These are phyloP conservation scores for Hycleus cichorii DNA, from an alignment of 1,140 invertebrate species.

Conservation along the genomic window DNA sequence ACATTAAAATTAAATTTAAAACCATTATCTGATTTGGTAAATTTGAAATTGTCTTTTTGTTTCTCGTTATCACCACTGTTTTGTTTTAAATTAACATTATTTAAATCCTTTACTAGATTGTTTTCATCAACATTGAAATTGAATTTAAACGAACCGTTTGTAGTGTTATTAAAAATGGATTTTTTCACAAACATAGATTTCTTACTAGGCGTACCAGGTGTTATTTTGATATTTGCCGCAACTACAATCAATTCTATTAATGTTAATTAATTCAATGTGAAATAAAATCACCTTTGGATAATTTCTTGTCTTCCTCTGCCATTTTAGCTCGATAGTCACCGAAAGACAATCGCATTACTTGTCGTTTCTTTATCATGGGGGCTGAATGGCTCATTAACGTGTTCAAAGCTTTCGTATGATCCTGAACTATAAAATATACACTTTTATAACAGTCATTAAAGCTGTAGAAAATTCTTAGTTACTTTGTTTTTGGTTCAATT, in stretches of 20 bases:
- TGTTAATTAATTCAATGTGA: background rate
- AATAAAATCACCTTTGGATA: constrained; percentile 40
- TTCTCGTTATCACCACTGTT: background rate
- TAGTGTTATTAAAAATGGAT: constrained; percentile 33
- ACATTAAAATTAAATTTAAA: constrained; percentile 50
- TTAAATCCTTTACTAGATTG: constrained; percentile 9
- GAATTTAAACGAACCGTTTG: constrained; percentile 41
- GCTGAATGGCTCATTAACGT: constrained; percentile 58
- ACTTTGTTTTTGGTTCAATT: constrained; percentile 56
- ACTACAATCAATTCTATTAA: constrained; percentile 13
- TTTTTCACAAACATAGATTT: constrained; percentile 54
- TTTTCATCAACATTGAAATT: constrained; percentile 35
- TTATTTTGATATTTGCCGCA: constrained; percentile 42
- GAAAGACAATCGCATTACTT: constrained; percentile 63
- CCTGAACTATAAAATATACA: constrained; percentile 46
- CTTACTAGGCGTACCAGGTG: constrained; percentile 32
- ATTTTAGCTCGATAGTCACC: constrained; percentile 69
- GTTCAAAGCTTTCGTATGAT: constrained; percentile 54
- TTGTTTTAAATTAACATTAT: constrained; percentile 15
- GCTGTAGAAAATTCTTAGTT: background rate
- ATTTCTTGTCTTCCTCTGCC: constrained; percentile 62
- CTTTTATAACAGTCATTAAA: background rate
- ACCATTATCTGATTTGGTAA: constrained; percentile 33
- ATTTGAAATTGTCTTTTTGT: constrained; percentile 19
- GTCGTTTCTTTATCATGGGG: constrained; percentile 60